phyloP scores from a whole-genome alignment of 2,113 vertebrate genomes.

The Raphicerus campestris region DNA sequence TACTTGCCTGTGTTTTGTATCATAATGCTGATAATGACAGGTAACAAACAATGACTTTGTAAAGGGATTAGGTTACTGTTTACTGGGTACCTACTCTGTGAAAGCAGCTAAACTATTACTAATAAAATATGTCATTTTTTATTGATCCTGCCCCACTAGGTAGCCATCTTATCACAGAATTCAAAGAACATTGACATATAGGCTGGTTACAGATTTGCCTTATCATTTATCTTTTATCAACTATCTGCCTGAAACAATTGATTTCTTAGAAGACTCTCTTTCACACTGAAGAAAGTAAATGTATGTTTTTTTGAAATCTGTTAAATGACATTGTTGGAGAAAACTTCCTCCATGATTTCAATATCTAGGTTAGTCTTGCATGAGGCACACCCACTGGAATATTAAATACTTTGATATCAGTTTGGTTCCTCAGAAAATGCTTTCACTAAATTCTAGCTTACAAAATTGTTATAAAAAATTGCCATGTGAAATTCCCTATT shows the following conservation, averaged over 20 bases:
- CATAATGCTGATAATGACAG: background rate
- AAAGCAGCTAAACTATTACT: background rate
- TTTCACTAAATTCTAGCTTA: background rate
- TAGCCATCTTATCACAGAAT: background rate
- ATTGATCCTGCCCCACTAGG: background rate
- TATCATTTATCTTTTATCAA: background rate
- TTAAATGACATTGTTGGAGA: background rate
- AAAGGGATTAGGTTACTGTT: background rate
- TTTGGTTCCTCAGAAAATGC: background rate
- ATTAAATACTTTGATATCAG: background rate
- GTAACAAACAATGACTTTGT: background rate
- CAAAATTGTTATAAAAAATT: background rate
- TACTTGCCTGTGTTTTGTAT: background rate
- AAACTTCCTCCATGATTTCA: background rate
- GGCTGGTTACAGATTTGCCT: background rate
- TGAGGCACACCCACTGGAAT: too few relatives aligned
- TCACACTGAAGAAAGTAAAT: background rate
- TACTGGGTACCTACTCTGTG: background rate
- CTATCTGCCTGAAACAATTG: background rate
- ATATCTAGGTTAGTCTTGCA: background rate
- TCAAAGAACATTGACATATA: background rate
- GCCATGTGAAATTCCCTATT: background rate
- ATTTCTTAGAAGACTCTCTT: background rate
- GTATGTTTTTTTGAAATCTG: background rate
- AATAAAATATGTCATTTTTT: background rate